These are phyloP conservation scores for Ectemnius continuus DNA, from an alignment of 2,888 invertebrate species.

Conservation along the genomic window DNA sequence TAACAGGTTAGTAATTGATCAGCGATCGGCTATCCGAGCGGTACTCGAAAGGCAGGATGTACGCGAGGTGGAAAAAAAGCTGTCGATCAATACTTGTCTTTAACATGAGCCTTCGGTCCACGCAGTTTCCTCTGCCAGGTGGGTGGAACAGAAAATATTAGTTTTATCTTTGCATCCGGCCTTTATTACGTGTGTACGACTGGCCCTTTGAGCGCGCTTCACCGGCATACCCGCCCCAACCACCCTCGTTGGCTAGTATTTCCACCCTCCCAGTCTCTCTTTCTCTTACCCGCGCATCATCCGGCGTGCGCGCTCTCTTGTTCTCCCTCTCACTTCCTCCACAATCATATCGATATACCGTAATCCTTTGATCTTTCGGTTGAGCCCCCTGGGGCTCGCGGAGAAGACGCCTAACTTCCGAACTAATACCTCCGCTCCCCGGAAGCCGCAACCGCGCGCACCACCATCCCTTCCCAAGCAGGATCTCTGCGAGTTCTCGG, in stretches of 20 bases:
- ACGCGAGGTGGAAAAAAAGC: not conserved
- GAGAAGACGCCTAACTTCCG: slow-evolving; percentile 45
- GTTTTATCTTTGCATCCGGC: slow-evolving; percentile 19
- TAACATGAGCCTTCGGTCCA: slow-evolving; percentile 8
- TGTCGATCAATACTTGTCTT: slow-evolving; percentile 5
- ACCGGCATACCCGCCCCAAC: not conserved
- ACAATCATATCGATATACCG: slow-evolving; percentile 57
- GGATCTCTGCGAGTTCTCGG: not conserved
- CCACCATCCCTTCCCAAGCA: not conserved
- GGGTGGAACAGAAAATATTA: slow-evolving; percentile 28
- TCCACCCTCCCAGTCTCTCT: no score
- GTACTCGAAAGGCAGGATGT: not conserved
- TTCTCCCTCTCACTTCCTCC: not conserved
- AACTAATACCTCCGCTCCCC: slow-evolving; percentile 29
- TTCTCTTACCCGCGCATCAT: not conserved
- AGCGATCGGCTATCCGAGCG: not conserved
- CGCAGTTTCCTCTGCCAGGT: not conserved
- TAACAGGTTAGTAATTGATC: not conserved
- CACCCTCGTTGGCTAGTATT: not conserved
- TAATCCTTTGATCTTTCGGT: slow-evolving; percentile 59
- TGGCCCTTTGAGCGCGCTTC: slow-evolving; percentile 40
- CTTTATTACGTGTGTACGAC: slow-evolving; percentile 44
- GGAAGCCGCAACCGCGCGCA: slow-evolving; percentile 3
- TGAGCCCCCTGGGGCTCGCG: slow-evolving; percentile 28
- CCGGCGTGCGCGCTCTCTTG: not conserved